These are phyloP conservation scores for Apamea monoglypha DNA, from an alignment of 2,888 invertebrate species.

Conservation along the genomic window DNA sequence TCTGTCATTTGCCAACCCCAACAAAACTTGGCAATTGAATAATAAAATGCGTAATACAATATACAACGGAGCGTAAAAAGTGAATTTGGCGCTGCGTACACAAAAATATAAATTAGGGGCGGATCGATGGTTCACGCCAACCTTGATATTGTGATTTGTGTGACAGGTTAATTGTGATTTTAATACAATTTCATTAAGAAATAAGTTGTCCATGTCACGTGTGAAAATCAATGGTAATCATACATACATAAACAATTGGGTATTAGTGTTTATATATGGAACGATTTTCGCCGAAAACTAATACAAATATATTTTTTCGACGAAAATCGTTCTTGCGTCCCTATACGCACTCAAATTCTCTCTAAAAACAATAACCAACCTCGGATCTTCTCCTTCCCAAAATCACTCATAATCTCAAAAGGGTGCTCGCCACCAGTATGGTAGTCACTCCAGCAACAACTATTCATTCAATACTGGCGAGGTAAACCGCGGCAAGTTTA, in stretches of 20 bases:
- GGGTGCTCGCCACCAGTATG: background rate
- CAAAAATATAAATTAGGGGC: constrained; percentile 26
- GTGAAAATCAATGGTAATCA: background rate
- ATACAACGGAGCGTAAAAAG: constrained; percentile 41
- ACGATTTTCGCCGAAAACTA: background rate
- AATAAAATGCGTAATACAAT: constrained; percentile 60
- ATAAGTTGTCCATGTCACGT: background rate
- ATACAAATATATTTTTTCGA: background rate
- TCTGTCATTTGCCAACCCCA: constrained; percentile 53
- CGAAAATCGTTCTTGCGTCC: too few species aligned
- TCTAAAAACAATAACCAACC: background rate
- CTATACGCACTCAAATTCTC: background rate
- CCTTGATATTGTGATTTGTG: background rate
- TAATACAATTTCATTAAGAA: background rate
- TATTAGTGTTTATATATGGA: background rate
- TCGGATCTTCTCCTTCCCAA: background rate
- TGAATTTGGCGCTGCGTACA: constrained; percentile 29
- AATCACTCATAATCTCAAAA: constrained; percentile 17
- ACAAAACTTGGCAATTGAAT: constrained; percentile 59
- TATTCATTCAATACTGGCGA: constrained; percentile 55
- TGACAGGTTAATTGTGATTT: background rate
- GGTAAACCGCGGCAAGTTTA: constrained; percentile 54
- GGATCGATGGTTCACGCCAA: constrained; percentile 3
- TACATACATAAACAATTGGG: background rate
- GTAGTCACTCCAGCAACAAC: constrained; percentile 15